Base-by-base conservation (phyloP, 2,888 invertebrate species). In the Heliconius ethilla region DNA sequence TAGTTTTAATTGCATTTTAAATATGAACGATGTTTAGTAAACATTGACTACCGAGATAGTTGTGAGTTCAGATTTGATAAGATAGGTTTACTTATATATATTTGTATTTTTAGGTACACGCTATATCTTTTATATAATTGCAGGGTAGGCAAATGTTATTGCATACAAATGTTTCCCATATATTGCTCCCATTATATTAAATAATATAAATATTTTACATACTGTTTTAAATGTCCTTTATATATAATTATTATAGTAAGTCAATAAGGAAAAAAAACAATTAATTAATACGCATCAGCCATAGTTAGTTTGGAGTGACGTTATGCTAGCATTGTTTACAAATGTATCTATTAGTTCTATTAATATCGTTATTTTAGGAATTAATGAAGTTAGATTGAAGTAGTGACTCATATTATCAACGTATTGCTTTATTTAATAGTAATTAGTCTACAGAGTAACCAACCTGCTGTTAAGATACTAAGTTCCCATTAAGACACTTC, bases 221-320 rank as follows among this genome's bases (percentile, higher is more conserved):
- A 18, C 15, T 18, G 7, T 51, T 22, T 51, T 22, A 51, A 22
- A 51, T 22, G 22, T 51, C 22, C 7, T 51, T 9, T 51, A 22
- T 18, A 51, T 51, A 22, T 51, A 18, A 6, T 51, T 18, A 51
- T 51, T 18, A 51, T 7, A 22, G 51, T 27, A 3, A 7, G 51
- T 51, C 51, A 51, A 51, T 51, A 73, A 77, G 80, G 79, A 79
- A 80, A 80, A 77, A 79, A 65, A 70, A 29, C 62, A 74, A 76
- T 77, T 77, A 72, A 51, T 72, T 66, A 75, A 37, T 59, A 51
- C 74, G 62, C 75, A 75, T 51, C 67, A 72, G n/a, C 18, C 75
- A 27, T 22, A 74, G 63, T 66, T 70, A 79, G 55, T 74, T 74
- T 79, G 33, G 65, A 70, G 73, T 73, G 72, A 79, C 66, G 70